Conservation (phyloP, 2,113 vertebrate species). For the Rhynchopsitta pachyrhyncha region DNA sequence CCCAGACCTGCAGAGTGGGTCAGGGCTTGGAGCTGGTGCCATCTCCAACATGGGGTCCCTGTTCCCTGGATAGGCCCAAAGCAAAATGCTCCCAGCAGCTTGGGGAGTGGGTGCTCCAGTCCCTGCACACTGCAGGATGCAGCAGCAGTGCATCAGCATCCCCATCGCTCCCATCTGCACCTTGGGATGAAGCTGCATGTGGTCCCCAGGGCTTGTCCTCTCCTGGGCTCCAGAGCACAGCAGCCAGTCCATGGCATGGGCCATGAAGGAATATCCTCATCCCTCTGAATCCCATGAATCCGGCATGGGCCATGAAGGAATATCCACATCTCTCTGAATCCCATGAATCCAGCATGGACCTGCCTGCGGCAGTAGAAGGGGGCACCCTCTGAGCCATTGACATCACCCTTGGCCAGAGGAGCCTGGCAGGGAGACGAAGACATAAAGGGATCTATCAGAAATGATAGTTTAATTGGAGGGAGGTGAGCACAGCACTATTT, state of each 20-base stretch:
- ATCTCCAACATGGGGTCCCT: accelerated
- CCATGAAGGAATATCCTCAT: accelerated
- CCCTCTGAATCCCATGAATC: accelerated
- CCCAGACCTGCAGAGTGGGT: accelerated
- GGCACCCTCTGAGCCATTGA: neutral
- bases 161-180: accelerated
- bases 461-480: neutral
- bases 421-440: neutral
- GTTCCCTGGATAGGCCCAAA: neutral
- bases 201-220: accelerated
- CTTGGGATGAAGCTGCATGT: accelerated
- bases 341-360: accelerated
- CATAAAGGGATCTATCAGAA: neutral
- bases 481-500: conserved; percentile 25
- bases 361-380: neutral
- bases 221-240: accelerated
- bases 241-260: accelerated
- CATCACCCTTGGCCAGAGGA: accelerated
- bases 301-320: accelerated
- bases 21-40: neutral
- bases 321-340: accelerated
- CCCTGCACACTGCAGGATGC: accelerated
- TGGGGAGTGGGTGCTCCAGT: accelerated
- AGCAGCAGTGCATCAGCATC: accelerated
- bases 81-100: neutral